Conservation (phyloP, 1,140 invertebrate genomes). For the Euglossa dilemma region DNA sequence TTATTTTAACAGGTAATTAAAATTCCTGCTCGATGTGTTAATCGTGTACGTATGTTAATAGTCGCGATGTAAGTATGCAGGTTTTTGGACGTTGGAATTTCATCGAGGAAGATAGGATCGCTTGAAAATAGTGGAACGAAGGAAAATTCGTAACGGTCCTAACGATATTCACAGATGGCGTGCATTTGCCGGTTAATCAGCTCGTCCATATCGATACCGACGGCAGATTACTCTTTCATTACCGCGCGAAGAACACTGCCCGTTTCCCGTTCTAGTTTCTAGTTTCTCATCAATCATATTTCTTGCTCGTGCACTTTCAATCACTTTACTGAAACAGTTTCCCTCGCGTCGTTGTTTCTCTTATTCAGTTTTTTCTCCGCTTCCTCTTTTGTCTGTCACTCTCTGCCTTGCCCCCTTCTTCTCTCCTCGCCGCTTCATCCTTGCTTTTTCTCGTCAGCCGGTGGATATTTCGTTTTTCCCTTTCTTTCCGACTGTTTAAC, state of each 20-base stretch:
- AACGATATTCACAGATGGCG: not conserved
- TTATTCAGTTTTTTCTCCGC: slow-evolving; percentile 28
- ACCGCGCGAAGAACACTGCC: not conserved
- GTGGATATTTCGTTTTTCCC: slow-evolving; percentile 13
- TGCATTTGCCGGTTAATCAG: not conserved
- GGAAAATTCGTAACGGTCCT: not conserved
- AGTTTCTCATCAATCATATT: slow-evolving; percentile 15
- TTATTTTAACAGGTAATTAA: too few relatives aligned
- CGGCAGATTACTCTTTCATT: not conserved
- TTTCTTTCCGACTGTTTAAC: slow-evolving; percentile 5
- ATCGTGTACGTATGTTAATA: too few relatives aligned
- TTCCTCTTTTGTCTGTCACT: slow-evolving; percentile 12
- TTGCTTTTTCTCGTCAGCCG: slow-evolving; percentile 18
- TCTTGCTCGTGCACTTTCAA: slow-evolving; percentile 17
- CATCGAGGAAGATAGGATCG: not conserved
- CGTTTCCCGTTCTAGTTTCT: slow-evolving; percentile 7
- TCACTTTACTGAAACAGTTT: slow-evolving; percentile 19
- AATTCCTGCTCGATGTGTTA: not conserved
- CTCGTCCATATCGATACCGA: not conserved
- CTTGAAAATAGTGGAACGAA: not conserved
- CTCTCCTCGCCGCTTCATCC: not conserved
- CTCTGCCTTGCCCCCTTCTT: not conserved
- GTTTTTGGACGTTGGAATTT: not conserved
- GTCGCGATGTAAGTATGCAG: not conserved
- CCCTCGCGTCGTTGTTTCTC: slow-evolving; percentile 11